Base-by-base conservation (phyloP, 2,113 vertebrate genomes). In the Rutilus rutilus region DNA sequence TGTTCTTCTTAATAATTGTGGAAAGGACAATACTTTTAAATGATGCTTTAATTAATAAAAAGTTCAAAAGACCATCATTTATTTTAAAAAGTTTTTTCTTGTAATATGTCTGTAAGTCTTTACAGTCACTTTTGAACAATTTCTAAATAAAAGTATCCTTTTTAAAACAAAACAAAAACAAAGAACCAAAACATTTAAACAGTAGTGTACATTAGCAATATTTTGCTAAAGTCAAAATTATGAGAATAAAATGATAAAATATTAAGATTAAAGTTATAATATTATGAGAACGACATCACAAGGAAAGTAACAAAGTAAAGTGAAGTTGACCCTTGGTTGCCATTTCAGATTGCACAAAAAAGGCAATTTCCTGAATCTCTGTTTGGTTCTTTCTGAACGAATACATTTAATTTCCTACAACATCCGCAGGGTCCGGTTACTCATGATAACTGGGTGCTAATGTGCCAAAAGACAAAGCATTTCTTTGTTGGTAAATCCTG, bases 281-380 rank as follows among this genome's bases (percentile, higher is more conserved):
- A 67, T 67, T 67, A 19, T 27, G 33, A 36, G 64, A 19, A 67
- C 36, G 30, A 36, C 3, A 67, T 8, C 19, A 3, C 15, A 36
- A 65, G 4, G 2, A 65, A 65, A 62, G 62, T 30, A 65, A 30
- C 14, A 52, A 52, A 65, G 62, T 65, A 65, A 30, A 67, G 30
- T 36, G 15, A 17, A 67, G 30, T 17, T 67, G 65, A 36, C 65
- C 65, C 19, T 3, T 67, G 15, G 7, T 67, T 67, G 30, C 30
- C 15, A 67, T 67, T 67, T 67, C 65, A 65, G 62, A 65, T 65
- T 65, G 25, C 12, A 17, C 25, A 65, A 65, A 65, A 27, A 65
- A 65, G 27, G 27, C 62, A 67, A 67, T 67, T 67, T 67, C 30
- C 65, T 67, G 65, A 67, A 19, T 36, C 27, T 21, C 60, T 82